These are phyloP conservation scores for Ochropleura plecta DNA, from an alignment of 2,888 invertebrate species.

Conservation along the genomic window DNA sequence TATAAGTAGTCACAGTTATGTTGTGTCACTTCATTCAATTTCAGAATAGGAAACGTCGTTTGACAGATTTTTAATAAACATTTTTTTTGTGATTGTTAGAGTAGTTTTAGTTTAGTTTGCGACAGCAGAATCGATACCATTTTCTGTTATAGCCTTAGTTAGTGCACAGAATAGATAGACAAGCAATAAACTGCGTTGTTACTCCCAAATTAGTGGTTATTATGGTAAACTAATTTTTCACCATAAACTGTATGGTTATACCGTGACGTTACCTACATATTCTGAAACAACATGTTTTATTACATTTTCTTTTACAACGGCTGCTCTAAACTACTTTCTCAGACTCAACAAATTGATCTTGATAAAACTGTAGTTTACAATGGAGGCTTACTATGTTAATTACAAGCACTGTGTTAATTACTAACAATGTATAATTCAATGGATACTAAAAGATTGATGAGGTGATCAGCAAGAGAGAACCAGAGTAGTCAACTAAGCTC, in stretches of 20 bases:
- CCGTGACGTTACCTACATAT: slow-evolving; percentile 25
- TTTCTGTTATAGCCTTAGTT: no score
- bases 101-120: no score
- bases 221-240: neutral
- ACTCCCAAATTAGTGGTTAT: slow-evolving; percentile 15
- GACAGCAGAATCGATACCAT: no score
- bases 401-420: slow-evolving; percentile 38
- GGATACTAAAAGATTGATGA: slow-evolving; percentile 17
- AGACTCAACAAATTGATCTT: slow-evolving; percentile 49
- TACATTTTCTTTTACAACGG: slow-evolving; percentile 45
- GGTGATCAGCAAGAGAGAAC: neutral
- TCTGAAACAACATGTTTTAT: slow-evolving; percentile 32
- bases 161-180: neutral
- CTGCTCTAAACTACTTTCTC: slow-evolving; percentile 46
- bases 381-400: slow-evolving; percentile 43
- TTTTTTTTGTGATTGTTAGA: no score
- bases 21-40: no score
- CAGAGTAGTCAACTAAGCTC: neutral
- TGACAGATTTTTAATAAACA: no score
- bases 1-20: no score
- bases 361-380: slow-evolving; percentile 50
- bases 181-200: neutral
- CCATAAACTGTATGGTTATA: slow-evolving; percentile 21
- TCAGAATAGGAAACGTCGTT: no score
- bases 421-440: slow-evolving; percentile 36